These are phyloP conservation scores for Falco berigora DNA, from an alignment of 2,797 vertebrate species.

Conservation along the genomic window DNA sequence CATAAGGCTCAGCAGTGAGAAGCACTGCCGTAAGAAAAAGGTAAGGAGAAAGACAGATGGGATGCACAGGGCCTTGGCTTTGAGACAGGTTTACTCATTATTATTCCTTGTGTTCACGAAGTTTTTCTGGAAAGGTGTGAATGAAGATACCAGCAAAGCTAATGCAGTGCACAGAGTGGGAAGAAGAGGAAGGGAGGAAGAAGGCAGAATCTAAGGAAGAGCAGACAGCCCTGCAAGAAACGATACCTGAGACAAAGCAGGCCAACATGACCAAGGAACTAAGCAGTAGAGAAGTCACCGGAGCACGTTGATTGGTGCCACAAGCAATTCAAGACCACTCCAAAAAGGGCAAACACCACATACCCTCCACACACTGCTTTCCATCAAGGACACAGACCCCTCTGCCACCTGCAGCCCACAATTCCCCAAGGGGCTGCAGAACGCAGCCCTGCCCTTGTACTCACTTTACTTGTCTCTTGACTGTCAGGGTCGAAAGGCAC, in stretches of 20 bases:
- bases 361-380: not conserved
- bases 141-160: not conserved
- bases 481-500: conserved; percentile 90
- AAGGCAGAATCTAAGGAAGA: not conserved
- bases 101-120: not conserved
- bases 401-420: not conserved
- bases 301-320: not conserved
- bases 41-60: not conserved
- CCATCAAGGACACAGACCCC: not conserved
- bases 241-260: not conserved
- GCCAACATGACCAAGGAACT: not conserved
- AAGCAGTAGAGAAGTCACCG: not conserved
- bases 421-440: accelerated
- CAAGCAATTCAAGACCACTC: not conserved
- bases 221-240: not conserved
- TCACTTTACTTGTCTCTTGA: conserved; percentile 91
- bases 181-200: not conserved
- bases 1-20: not conserved
- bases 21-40: not conserved
- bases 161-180: not conserved
- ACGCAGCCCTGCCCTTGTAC: not conserved
- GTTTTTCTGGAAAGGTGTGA: not conserved
- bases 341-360: not conserved
- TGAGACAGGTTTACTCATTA: not conserved
- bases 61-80: not conserved